These are phyloP conservation scores for Ageneiosus marmoratus DNA, from an alignment of 2,113 vertebrate genomes.

Conservation along the genomic window DNA sequence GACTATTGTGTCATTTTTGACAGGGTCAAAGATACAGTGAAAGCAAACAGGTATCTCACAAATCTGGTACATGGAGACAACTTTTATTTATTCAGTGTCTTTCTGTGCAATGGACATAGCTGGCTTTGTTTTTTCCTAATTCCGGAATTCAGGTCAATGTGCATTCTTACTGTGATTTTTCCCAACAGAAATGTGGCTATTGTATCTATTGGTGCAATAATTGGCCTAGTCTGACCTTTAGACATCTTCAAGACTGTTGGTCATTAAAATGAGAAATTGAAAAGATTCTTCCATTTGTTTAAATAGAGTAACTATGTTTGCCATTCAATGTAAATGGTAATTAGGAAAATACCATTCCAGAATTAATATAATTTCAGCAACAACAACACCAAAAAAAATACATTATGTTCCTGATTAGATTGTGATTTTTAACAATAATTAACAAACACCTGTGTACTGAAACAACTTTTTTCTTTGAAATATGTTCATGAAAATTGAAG, in stretches of 20 bases:
- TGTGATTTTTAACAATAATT: conserved; percentile 22
- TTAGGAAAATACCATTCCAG: conserved; percentile 39
- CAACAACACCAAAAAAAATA: conserved; percentile 13
- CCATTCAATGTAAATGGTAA: conserved; percentile 44
- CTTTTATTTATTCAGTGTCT: conserved; percentile 24
- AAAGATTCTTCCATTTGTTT: conserved; percentile 23
- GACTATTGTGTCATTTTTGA: conserved; percentile 28
- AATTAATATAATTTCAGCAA: conserved; percentile 34
- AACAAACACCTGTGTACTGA: conserved; percentile 37
- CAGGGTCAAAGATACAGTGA: conserved; percentile 33
- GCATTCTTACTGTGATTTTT: conserved; percentile 9
- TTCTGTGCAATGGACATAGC: conserved; percentile 2
- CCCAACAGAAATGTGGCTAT: not conserved
- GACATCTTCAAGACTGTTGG: conserved; percentile 19
- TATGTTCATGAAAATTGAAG: not conserved
- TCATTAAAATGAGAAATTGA: conserved; percentile 19
- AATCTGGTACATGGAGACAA: conserved; percentile 2
- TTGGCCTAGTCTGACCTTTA: conserved; percentile 19
- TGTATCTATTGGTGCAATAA: conserved; percentile 18
- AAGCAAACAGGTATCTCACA: conserved; percentile 18
- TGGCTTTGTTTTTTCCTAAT: not conserved
- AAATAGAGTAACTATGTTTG: conserved; percentile 32
- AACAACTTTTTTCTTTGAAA: conserved; percentile 20
- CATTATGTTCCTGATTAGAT: conserved; percentile 44
- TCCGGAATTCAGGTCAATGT: not conserved